Evolutionary conservation across 2,888 invertebrate species (phyloP), one percentile per base, ranked within the genome.

Genomic region (Conchocele bisecta): DNA sequence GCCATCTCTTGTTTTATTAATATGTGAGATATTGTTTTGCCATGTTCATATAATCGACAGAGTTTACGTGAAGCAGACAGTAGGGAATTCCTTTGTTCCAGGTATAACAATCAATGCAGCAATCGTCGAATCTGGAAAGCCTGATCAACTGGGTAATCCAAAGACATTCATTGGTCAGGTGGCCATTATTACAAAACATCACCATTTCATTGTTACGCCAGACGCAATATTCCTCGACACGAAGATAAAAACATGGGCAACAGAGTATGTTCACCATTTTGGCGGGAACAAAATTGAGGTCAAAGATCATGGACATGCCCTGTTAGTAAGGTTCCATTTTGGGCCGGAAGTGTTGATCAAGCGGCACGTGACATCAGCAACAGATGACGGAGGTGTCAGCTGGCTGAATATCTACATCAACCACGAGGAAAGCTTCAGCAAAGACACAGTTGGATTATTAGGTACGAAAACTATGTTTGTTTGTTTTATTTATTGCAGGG

Each of bases 81-180:
- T n/a, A n/a, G n/a, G n/a, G n/a, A n/a, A n/a, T n/a, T 24, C 6
- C 15, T 53, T n/a, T 13, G 22, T 57, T 35, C 11, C 51, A 82
- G 82, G 71, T 29, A 56, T 82, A 9, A 59, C 60, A 3, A 68
- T 75, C 2, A 75, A 71, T 48, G 70, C 76, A 13, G 58, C 59
- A n/a, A 71, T 81, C 3, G 61, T 77, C 5, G 17, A 22, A 0
- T 58, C 69, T 3, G 48, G 42, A 13, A 56, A 35, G 9, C 41
- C 42, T 11, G 56, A 63, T 2, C 66, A 61, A 9, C 20, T 79
- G 44, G 74, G 74, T 3, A 37, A 57, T 15, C 39, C 41, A 24
- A 75, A 70, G 44, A 81, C 77, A 2, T 83, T 66, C 48, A 79
- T 83, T 28, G 77, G 79, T 15, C 53, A 59, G 35, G 50, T 75